Percentiles rank a stretch among this genome's conserved stretches.
These are phyloP conservation scores for Caenorhabditis macrosperma DNA, from an alignment of 2,888 invertebrate genomes.

Conservation along the genomic window DNA sequence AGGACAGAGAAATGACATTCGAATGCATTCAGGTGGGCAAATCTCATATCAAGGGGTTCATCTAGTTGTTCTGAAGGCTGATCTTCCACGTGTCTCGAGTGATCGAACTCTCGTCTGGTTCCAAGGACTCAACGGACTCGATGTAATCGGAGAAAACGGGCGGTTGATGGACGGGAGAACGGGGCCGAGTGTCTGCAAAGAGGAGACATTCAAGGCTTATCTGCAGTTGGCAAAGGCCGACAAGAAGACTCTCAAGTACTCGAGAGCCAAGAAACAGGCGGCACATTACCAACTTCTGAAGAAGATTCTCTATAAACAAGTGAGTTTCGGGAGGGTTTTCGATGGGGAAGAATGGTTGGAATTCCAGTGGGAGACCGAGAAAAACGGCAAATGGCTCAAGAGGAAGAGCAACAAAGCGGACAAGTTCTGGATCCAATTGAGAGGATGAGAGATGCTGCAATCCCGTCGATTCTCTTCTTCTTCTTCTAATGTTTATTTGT, in stretches of 20 bases:
- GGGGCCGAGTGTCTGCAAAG: constrained; percentile 26
- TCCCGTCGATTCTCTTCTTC: neutral
- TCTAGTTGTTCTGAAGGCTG: neutral
- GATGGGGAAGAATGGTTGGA: neutral
- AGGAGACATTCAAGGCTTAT: constrained; percentile 35
- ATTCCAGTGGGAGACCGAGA: constrained; percentile 42
- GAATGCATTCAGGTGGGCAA: constrained; percentile 8
- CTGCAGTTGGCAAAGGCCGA: constrained; percentile 18
- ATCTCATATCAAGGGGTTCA: neutral
- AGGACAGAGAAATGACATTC: constrained; percentile 5
- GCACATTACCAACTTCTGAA: constrained; percentile 35
- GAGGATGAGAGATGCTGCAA: neutral
- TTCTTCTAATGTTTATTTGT: too few relatives aligned
- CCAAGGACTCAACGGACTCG: constrained; percentile 23
- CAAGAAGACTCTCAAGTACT: constrained; percentile 23
- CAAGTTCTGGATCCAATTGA: constrained; percentile 35
- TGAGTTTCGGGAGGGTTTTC: neutral
- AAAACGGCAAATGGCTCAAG: constrained; percentile 37
- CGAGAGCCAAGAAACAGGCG: constrained; percentile 41
- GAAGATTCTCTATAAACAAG: constrained; percentile 30
- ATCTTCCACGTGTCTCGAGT: neutral
- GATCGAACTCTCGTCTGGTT: constrained; percentile 22
- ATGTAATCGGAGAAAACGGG: constrained; percentile 9
- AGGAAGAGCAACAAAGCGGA: constrained; percentile 37
- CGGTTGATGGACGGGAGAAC: constrained; percentile 2